A percentile compares a stretch with the other conserved stretches of the same genome.
Evolutionary conservation across 2,113 vertebrate species (phyloP).

Genomic region (Pristiophorus japonicus): DNA sequence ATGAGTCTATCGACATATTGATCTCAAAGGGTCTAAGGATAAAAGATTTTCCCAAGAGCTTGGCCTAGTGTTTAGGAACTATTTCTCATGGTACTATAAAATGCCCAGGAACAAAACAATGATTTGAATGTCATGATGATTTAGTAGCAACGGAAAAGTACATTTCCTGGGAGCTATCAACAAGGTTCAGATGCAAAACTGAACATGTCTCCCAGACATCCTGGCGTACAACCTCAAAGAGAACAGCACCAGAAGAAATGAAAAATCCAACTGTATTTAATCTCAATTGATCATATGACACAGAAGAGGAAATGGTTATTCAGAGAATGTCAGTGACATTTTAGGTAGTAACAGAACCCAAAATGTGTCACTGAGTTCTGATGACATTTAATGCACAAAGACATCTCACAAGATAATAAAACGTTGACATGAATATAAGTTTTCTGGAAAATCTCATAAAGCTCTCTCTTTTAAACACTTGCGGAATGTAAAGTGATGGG

Average conservation of each 20-base stretch:
- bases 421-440: conserved; percentile 33
- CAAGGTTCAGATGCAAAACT: conserved; percentile 5
- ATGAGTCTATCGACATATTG: not conserved
- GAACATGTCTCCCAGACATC: conserved; percentile 27
- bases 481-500: conserved; percentile 39
- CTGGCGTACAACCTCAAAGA: not conserved
- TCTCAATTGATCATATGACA: conserved; percentile 36
- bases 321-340: conserved; percentile 19
- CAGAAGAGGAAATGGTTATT: conserved; percentile 8
- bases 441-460: conserved; percentile 36
- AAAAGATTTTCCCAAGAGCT: not conserved
- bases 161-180: conserved; percentile 36
- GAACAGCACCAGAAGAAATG: not conserved
- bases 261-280: conserved; percentile 21
- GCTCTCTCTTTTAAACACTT: conserved; percentile 41
- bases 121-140: conserved; percentile 36
- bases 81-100: not conserved
- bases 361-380: conserved; percentile 40
- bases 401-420: conserved; percentile 32
- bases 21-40: not conserved
- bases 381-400: conserved; percentile 40
- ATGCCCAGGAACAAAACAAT: not conserved
- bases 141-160: conserved; percentile 29
- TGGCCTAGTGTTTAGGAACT: not conserved
- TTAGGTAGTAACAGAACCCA: not conserved